Percentiles rank a stretch among this genome's conserved stretches.
These are phyloP conservation scores for Scolopax rusticola DNA, from an alignment of 2,797 vertebrate genomes.

Conservation along the genomic window DNA sequence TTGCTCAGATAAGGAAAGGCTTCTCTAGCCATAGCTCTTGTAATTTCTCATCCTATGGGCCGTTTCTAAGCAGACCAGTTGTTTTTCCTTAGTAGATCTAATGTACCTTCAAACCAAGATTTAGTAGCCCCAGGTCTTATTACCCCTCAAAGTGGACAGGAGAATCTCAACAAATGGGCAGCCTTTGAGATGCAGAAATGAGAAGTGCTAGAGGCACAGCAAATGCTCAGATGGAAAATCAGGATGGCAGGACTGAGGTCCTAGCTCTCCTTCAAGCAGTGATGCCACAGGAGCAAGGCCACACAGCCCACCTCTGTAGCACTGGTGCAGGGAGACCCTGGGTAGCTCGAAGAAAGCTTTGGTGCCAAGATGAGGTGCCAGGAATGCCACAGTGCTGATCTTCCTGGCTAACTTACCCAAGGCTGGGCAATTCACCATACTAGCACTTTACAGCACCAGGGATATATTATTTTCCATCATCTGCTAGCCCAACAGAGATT, in stretches of 20 bases:
- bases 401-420: neutral
- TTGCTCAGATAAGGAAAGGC: neutral
- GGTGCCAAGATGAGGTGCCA: neutral
- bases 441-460: neutral
- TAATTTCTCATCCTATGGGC: neutral
- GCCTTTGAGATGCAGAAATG: neutral
- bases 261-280: neutral
- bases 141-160: neutral
- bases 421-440: neutral
- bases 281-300: neutral
- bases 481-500: neutral
- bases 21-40: neutral
- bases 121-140: neutral
- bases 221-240: neutral
- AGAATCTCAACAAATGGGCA: neutral
- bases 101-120: neutral
- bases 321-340: rapidly evolving
- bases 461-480: neutral
- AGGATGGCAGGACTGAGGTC: neutral
- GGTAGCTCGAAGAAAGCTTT: neutral
- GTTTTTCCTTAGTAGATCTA: neutral
- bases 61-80: neutral
- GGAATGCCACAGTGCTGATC: neutral
- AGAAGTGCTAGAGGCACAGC: neutral
- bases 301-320: rapidly evolving